Base-by-base conservation (phyloP, 2,113 vertebrate species). In the Nerophis lumbriciformis region DNA sequence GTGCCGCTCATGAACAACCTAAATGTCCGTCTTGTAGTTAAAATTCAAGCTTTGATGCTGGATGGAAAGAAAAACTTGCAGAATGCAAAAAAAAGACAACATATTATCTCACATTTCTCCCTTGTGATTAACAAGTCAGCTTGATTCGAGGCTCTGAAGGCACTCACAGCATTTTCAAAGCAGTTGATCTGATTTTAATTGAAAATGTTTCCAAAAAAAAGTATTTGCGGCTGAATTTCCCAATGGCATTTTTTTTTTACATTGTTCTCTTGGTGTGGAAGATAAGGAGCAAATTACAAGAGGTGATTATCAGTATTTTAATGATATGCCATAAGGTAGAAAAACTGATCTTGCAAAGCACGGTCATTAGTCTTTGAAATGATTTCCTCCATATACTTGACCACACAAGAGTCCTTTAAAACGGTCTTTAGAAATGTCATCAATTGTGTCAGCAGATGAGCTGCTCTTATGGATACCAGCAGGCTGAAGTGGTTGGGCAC, bases 271-370 rank as follows among this genome's bases (percentile, higher is more conserved):
- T 66, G 73, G 80, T 75, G 65, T 62, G 52, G 68, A 66, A 78
- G 78, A 87, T 71, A 80, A 82, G n/a, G 79, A 73, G 83, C 68
- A 62, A 61, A 67, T 81, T 76, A 80, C 65, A 67, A 57, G 50
- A 61, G 76, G 68, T 63, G 71, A 85, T 82, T 71, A 79, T 78
- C 62, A 57, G 62, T 67, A 21, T 57, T 65, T 75, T 77, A 81
- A 77, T 61, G 77, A 79, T 81, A 58, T 52, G 73, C 83, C 84
- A 79, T 77, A 65, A 78, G 80, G 76, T 75, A 50, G 44, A 68
- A 73, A 79, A 88, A 90, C 85, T 81, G 88, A 90, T 90, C 83
- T 82, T 71, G 63, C 68, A 6, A 28, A 76, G 76, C 58, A 62
- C 47, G 48, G 73, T 79, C 77, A 79, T 89, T 87, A 83, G 80